Evolutionary conservation across 2,888 invertebrate species (phyloP).

Genomic region (Eledona agricola): DNA sequence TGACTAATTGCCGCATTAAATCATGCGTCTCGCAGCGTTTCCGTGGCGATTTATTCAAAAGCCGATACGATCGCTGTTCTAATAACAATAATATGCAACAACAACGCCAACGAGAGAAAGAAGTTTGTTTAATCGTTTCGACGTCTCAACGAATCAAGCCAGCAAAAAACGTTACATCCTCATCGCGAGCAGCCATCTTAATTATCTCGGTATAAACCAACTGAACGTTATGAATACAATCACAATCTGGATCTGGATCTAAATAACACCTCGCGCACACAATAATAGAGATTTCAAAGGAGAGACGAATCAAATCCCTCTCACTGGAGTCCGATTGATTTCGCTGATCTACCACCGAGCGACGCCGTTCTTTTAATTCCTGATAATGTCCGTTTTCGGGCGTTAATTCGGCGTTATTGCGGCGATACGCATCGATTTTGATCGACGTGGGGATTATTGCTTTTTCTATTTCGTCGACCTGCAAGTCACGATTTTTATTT

Average conservation of each 20-base stretch:
- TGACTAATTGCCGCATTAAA: slow-evolving; percentile 33
- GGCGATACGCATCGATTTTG: slow-evolving; percentile 39
- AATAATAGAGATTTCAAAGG: slow-evolving; percentile 49
- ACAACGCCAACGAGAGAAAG: slow-evolving; percentile 31
- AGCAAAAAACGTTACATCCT: slow-evolving; percentile 31
- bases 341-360: too few species aligned
- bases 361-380: too few species aligned
- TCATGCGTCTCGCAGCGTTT: slow-evolving; percentile 33
- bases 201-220: slow-evolving; percentile 49
- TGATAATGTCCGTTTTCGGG: slow-evolving; percentile 17
- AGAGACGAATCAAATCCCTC: slow-evolving; percentile 34
- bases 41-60: slow-evolving; percentile 32
- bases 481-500: slow-evolving; percentile 55
- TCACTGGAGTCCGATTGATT: too few species aligned
- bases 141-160: slow-evolving; percentile 17
- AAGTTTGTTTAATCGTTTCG: slow-evolving; percentile 33
- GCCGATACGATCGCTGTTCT: slow-evolving; percentile 32
- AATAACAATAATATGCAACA: slow-evolving; percentile 36
- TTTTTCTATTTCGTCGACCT: slow-evolving; percentile 39
- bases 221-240: slow-evolving; percentile 51
- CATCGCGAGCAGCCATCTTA: slow-evolving; percentile 45
- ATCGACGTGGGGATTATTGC: slow-evolving; percentile 39
- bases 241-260: slow-evolving; percentile 48
- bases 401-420: slow-evolving; percentile 18
- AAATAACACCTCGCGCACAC: slow-evolving; percentile 48